Evolutionary conservation across 2,113 vertebrate genomes (phyloP), one percentile per base, ranked within the genome.

Genomic region (Phylloscopus whistleri): DNA sequence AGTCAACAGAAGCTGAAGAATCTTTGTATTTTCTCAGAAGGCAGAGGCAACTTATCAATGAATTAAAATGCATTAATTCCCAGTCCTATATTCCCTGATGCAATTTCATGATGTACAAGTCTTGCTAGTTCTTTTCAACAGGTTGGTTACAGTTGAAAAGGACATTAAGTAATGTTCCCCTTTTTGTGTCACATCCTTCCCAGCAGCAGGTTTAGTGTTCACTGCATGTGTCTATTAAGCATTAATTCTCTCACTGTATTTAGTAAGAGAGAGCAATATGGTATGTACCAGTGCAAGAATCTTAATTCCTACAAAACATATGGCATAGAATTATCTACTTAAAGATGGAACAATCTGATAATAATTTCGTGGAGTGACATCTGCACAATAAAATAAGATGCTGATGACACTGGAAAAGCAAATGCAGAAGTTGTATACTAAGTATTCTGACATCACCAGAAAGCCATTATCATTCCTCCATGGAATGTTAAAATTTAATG

Each of bases 401-500:
- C 96, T 97, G 95, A 97, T 96, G 74, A 51, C 81, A 84, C 56
- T 90, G 75, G 72, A 95, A 97, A 96, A 94, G 93, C 93, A 88
- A 95, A 94, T 0, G 7, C 49, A 82, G 51, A 95, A 95, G 88
- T 96, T 94, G 89, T 95, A 82, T 93, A 86, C 49, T 78, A 70
- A 86, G 67, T 94, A 64, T 95, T 95, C 83, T 94, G 87, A 97
- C 89, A 95, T 96, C 56, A 96, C 85, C 85, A 93, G 79, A 94
- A 95, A 95, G 44, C 73, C 48, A 91, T 96, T 96, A 89, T 80
- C 88, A 89, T 95, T 95, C 75, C 95, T 97, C 91, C 51, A 72
- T 94, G 94, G 89, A 89, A 94, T 91, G 93, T 97, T 96, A 97
- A 97, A 96, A 95, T 97, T 96, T 96, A 95, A 96, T 97, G 64